Conservation (phyloP, 2,113 vertebrate genomes). For the Ictidomys tridecemlineatus region DNA sequence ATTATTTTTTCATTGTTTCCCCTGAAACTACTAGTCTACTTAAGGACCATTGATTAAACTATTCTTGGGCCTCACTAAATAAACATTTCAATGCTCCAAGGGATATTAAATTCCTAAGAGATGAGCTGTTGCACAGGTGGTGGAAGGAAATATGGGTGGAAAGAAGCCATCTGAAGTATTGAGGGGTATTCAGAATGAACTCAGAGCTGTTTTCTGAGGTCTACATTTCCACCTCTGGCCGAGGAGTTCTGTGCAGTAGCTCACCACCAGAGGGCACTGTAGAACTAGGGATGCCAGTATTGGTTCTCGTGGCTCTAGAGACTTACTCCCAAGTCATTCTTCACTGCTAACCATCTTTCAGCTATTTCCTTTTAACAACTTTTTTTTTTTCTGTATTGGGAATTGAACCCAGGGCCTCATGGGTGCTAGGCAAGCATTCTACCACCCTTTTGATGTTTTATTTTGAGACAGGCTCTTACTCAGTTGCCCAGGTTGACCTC, state of each 20-base stretch:
- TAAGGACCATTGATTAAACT: not conserved
- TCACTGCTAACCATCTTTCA: not conserved
- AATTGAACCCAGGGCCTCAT: not conserved
- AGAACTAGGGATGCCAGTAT: not conserved
- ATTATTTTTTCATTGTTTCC: not conserved
- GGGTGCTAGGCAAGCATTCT: not conserved
- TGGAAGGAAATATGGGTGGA: not conserved
- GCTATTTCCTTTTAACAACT: too few species aligned
- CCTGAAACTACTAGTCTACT: not conserved
- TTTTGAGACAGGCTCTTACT: too few species aligned
- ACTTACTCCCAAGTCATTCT: not conserved
- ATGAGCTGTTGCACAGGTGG: not conserved
- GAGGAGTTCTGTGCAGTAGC: not conserved
- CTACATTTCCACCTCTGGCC: not conserved
- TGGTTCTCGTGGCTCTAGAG: not conserved
- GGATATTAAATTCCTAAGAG: not conserved
- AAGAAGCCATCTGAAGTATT: not conserved
- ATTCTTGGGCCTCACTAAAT: not conserved
- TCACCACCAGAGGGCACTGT: constrained; percentile 44
- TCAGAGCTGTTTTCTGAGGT: not conserved
- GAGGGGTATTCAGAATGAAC: not conserved
- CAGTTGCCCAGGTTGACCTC: too few species aligned
- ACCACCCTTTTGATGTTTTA: too few species aligned
- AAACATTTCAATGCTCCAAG: not conserved
- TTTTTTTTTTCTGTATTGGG: not conserved